Base-by-base conservation (phyloP, 2,797 vertebrate species). In the Crocodylus rhombifer region DNA sequence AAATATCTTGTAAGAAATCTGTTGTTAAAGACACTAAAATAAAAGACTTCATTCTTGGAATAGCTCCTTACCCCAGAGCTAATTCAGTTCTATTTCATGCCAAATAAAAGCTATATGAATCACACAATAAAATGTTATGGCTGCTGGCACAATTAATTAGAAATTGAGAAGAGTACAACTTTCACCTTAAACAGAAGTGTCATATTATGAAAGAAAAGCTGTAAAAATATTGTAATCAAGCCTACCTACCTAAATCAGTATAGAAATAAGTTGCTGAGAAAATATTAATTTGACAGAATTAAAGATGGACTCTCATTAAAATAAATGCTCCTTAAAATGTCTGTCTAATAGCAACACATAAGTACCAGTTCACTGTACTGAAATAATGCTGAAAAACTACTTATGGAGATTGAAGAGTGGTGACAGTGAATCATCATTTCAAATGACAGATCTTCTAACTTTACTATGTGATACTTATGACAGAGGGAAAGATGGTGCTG, bases 61-160 rank as follows among this genome's bases (percentile, higher is more conserved):
- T 26, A 90, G 95, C 74, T 94, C 81, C 88, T 87, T 94, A 88
- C 91, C 94, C 94, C 89, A 94, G 93, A 97, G 97, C 90, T 63
- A 94, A 82, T 80, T 95, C 93, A 92, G 95, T 90, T 96, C 77
- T 88, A 77, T 87, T 95, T 97, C 93, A 91, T 94, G 95, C 94
- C 95, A 97, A 97, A 97, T 95, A 94, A 97, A 96, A 95, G 77
- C 89, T 86, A 94, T 93, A 96, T 95, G 95, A 97, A 96, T 95
- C 95, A 96, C 85, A 60, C 78, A 95, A 95, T 97, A 95, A 97
- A 98, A 96, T 58, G 85, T 91, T 95, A 96, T 90, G 95, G 95
- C 92, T 81, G 9, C 93, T 95, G 95, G 94, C 95, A 97, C 90
- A 97, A 97, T 96, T 97, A 97, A 96, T 97, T 97, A 97, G 95